phyloP scores from a whole-genome alignment of 2,888 invertebrate genomes.

The Automeris io region DNA sequence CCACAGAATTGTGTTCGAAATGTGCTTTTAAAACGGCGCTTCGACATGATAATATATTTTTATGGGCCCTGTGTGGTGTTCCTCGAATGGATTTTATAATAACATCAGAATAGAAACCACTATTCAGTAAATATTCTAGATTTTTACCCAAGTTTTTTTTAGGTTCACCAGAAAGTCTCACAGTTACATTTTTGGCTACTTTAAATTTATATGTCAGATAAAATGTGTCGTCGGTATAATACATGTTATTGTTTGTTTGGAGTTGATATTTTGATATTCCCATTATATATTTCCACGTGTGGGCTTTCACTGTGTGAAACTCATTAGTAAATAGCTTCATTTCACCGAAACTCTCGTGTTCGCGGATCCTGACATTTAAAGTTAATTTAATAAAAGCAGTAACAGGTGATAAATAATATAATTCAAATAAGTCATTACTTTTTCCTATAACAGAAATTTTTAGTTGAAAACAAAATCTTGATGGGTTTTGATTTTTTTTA shows the following conservation, averaged over 20 bases:
- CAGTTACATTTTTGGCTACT: conserved; percentile 59
- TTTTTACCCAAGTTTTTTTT: conserved; percentile 57
- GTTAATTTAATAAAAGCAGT: conserved; percentile 59
- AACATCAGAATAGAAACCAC: conserved; percentile 59
- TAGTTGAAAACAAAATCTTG: conserved; percentile 48
- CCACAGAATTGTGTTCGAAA: conserved; percentile 64
- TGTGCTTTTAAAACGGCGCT: conserved; percentile 65
- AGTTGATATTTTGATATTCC: conserved; percentile 53
- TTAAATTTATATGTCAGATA: conserved; percentile 61
- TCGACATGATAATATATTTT: conserved; percentile 58
- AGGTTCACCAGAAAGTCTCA: conserved; percentile 42
- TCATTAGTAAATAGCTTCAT: conserved; percentile 62
- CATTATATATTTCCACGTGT: conserved; percentile 66
- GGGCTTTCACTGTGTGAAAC: conserved; percentile 58
- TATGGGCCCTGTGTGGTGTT: conserved; percentile 58
- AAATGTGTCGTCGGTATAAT: conserved; percentile 59
- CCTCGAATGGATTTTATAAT: conserved; percentile 58
- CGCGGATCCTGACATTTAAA: conserved; percentile 62
- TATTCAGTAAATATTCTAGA: conserved; percentile 54
- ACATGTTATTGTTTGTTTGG: conserved; percentile 48
- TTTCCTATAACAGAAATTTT: conserved; percentile 64
- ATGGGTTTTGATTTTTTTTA: conserved; percentile 33
- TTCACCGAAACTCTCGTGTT: no score
- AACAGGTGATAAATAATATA: conserved; percentile 55
- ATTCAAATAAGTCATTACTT: conserved; percentile 60